Conservation (phyloP, 2,888 invertebrate species). For the Chrysolina haemoptera region DNA sequence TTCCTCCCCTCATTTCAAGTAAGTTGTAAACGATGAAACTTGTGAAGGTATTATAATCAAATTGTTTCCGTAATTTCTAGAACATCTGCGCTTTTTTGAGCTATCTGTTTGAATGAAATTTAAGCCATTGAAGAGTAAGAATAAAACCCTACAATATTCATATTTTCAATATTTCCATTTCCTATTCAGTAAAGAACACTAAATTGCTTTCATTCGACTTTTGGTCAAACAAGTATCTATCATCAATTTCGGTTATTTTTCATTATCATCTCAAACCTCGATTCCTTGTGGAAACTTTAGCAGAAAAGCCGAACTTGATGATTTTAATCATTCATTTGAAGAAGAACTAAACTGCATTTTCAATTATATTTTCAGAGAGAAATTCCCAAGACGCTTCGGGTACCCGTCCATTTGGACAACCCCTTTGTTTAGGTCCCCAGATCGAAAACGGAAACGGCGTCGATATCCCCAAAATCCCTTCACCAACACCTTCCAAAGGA, state of each 20-base stretch:
- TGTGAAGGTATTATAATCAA: no score
- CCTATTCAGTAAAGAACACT: no score
- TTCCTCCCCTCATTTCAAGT: no score
- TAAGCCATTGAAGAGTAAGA: no score
- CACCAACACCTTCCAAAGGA: conserved; percentile 65
- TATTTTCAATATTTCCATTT: no score
- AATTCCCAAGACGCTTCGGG: conserved; percentile 68
- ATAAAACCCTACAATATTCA: no score
- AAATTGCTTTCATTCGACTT: neutral
- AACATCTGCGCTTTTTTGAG: no score
- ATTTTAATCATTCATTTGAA: neutral
- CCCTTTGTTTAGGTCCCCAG: conserved; percentile 76
- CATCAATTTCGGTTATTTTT: neutral
- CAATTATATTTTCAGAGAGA: conserved; percentile 65
- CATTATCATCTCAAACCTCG: neutral
- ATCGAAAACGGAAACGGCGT: conserved; percentile 68
- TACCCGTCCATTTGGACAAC: conserved; percentile 77
- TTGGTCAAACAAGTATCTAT: neutral
- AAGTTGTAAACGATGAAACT: no score
- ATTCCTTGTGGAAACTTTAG: neutral
- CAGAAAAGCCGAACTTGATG: neutral
- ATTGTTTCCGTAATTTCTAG: no score
- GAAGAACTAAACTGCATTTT: conserved; percentile 30
- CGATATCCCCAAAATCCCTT: conserved; percentile 61
- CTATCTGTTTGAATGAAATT: no score